Percentiles rank a stretch among this genome's conserved stretches.
Evolutionary conservation across 2,113 vertebrate genomes (phyloP).

Genomic region (Castor canadensis): DNA sequence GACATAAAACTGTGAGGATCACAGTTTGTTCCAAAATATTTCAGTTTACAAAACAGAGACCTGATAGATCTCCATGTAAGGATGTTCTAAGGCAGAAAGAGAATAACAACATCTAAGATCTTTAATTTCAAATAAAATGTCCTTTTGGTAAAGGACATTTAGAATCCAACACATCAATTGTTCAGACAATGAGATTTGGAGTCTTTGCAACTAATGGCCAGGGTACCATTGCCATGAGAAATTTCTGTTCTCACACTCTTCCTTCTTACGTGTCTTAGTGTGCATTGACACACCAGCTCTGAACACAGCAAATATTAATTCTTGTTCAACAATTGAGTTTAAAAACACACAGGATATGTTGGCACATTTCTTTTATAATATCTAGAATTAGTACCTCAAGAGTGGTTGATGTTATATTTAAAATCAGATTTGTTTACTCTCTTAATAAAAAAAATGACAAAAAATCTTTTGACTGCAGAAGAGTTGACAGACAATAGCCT

Average conservation of each 20-base stretch:
- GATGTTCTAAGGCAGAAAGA: slow-evolving; percentile 62
- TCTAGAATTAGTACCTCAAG: not conserved
- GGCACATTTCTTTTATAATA: not conserved
- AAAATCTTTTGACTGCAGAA: not conserved
- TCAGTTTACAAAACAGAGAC: slow-evolving; percentile 49
- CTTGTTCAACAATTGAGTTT: not conserved
- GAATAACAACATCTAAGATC: not conserved
- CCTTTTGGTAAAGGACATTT: slow-evolving; percentile 44
- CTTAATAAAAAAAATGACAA: too few relatives aligned
- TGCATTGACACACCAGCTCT: not conserved
- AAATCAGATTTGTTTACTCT: not conserved
- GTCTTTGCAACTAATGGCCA: not conserved
- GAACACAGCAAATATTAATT: not conserved
- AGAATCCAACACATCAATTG: slow-evolving; percentile 58
- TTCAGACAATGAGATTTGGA: slow-evolving; percentile 46
- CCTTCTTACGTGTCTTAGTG: not conserved
- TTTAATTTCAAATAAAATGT: slow-evolving; percentile 50
- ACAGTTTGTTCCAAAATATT: slow-evolving; percentile 74
- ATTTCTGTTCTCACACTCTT: not conserved
- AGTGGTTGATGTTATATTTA: not conserved
- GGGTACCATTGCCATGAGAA: not conserved
- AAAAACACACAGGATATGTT: not conserved
- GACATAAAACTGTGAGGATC: slow-evolving; percentile 56
- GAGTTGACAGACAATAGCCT: not conserved
- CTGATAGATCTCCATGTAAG: slow-evolving; percentile 59